Percentiles rank a stretch among this genome's conserved stretches.
These are phyloP conservation scores for Onchidella celtica DNA, from an alignment of 2,888 invertebrate genomes.

Conservation along the genomic window DNA sequence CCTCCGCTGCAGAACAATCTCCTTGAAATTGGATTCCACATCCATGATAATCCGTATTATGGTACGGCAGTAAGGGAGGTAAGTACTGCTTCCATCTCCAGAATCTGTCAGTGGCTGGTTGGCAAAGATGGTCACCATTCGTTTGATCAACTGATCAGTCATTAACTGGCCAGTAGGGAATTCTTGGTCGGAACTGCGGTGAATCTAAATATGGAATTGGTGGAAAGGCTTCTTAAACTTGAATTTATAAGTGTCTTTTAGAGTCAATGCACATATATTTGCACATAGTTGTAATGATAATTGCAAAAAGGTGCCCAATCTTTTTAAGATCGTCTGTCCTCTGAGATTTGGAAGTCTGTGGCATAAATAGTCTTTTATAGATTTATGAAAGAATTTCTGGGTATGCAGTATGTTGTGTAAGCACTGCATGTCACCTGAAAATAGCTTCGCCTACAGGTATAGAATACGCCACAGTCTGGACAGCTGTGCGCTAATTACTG, in stretches of 20 bases:
- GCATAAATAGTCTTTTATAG: no score
- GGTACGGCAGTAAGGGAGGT: constrained; percentile 65
- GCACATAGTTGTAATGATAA: no score
- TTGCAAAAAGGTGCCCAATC: no score
- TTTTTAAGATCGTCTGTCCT: no score
- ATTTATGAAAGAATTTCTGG: no score
- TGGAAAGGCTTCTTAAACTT: background rate
- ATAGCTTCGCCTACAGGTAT: no score
- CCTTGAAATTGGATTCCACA: constrained; percentile 83
- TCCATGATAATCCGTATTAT: constrained; percentile 80
- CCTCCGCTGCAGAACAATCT: constrained; percentile 86
- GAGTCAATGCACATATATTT: no score
- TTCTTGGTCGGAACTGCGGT: constrained; percentile 79
- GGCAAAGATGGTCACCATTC: constrained; percentile 89
- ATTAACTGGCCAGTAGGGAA: constrained; percentile 80
- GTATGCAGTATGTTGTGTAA: no score
- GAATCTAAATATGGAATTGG: constrained; percentile 56
- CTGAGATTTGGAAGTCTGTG: no score
- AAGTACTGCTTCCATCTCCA: background rate
- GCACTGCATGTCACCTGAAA: no score
- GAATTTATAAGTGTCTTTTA: background rate
- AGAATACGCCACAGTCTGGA: no score
- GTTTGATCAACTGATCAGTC: constrained; percentile 91
- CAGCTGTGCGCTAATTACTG: no score
- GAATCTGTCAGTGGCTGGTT: constrained; percentile 25